phyloP scores from a whole-genome alignment of 2,113 vertebrate species.

The Cynoglossus semilaevis region DNA sequence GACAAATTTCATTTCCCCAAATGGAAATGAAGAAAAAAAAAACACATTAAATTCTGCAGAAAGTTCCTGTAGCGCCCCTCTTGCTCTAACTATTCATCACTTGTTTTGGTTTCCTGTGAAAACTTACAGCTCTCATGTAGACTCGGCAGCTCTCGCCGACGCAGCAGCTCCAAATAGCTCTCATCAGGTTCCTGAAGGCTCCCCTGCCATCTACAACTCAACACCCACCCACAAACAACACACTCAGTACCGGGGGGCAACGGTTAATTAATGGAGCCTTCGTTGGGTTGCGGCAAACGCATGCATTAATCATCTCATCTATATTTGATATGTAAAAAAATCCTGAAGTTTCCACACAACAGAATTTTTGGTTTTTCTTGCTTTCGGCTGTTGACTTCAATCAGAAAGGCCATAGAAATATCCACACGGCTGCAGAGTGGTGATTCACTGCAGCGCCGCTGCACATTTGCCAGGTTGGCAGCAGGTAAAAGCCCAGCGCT shows the following conservation, averaged over 20 bases:
- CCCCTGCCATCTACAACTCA: constrained; percentile 64
- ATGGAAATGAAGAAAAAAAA: not conserved
- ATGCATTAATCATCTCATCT: constrained; percentile 67
- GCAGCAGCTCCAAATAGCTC: constrained; percentile 56
- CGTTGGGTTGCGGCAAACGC: constrained; percentile 47
- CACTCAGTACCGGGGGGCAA: constrained; percentile 34
- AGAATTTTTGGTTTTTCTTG: too few relatives aligned
- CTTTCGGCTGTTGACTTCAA: too few relatives aligned
- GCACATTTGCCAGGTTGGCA: constrained; percentile 47
- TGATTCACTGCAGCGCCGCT: constrained; percentile 32
- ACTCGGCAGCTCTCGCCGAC: constrained; percentile 42
- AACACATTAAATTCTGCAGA: not conserved
- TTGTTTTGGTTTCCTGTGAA: constrained; percentile 37
- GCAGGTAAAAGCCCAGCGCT: not conserved
- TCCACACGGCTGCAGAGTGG: constrained; percentile 47
- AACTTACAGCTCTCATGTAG: constrained; percentile 26
- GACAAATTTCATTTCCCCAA: not conserved
- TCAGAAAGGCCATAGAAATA: not conserved
- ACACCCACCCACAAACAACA: constrained; percentile 50
- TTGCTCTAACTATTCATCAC: constrained; percentile 9
- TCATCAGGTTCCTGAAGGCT: constrained; percentile 39
- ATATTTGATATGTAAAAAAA: constrained; percentile 48
- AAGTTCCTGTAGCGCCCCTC: constrained; percentile 4
- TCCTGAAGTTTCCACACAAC: not conserved
- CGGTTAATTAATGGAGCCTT: constrained; percentile 66